Evolutionary conservation across 2,888 invertebrate species (phyloP).

Genomic region (Apamea sordens): DNA sequence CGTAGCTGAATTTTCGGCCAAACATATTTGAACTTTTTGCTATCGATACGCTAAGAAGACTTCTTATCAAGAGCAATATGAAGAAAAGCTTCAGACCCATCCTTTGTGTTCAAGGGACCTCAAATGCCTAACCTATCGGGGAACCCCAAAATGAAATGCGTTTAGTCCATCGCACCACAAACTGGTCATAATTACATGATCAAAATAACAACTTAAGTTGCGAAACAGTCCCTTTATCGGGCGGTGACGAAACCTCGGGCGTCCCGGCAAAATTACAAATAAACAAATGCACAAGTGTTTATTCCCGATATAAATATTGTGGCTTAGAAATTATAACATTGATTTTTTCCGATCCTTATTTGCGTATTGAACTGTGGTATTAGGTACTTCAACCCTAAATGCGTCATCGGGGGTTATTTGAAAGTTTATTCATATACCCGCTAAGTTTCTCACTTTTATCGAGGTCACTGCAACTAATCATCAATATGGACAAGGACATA

Average conservation of each 20-base stretch:
- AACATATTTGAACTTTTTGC: neutral
- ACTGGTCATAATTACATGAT: neutral
- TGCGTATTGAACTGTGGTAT: conserved; percentile 6
- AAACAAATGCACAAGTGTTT: conserved; percentile 31
- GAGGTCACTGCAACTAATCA: conserved; percentile 42
- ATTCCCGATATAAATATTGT: conserved; percentile 46
- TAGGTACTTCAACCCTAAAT: conserved; percentile 1
- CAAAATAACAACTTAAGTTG: conserved; percentile 19
- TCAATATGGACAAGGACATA: conserved; percentile 49
- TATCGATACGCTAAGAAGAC: neutral
- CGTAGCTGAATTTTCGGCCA: neutral
- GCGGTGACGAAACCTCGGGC: conserved; percentile 26
- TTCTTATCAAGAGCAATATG: neutral
- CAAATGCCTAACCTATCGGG: conserved; percentile 10
- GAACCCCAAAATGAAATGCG: conserved; percentile 8
- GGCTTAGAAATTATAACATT: neutral
- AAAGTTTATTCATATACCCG: neutral
- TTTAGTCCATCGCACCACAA: conserved; percentile 17
- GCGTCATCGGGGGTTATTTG: conserved; percentile 8
- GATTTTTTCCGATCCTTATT: conserved; percentile 2
- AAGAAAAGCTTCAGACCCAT: neutral
- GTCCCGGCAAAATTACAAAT: conserved; percentile 22
- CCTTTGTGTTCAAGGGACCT: neutral
- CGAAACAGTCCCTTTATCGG: conserved; percentile 26
- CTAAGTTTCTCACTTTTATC: neutral